Conservation (phyloP, 2,797 vertebrate genomes). For the Emys orbicularis region DNA sequence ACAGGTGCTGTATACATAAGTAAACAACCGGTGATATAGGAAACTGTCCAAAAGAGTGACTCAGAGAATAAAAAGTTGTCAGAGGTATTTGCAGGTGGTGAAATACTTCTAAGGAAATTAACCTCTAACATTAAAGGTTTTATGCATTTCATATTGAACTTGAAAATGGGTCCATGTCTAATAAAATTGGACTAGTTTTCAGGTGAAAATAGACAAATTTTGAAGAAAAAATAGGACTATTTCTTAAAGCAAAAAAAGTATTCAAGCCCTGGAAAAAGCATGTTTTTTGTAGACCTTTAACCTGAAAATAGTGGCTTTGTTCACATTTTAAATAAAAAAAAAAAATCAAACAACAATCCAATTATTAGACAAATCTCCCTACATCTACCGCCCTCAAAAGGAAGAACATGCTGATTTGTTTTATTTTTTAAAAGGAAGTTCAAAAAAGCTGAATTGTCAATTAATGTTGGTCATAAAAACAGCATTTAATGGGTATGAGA, state of each 20-base stretch:
- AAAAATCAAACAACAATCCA: background rate
- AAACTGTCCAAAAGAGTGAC: background rate
- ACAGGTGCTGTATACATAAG: background rate
- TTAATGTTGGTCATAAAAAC: background rate
- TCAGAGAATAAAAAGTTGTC: conserved; percentile 17
- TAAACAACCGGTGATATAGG: background rate
- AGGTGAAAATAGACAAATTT: conserved; percentile 6
- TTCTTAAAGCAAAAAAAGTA: conserved; percentile 12
- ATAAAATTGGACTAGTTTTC: conserved; percentile 53
- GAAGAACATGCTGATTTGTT: background rate
- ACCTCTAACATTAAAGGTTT: conserved; percentile 26
- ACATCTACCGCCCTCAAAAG: background rate
- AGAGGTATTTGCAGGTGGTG: conserved; percentile 14
- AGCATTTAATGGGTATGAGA: background rate
- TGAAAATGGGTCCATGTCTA: background rate
- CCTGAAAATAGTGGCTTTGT: background rate
- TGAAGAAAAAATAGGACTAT: conserved; percentile 9
- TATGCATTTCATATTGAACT: conserved; percentile 13
- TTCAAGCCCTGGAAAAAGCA: background rate
- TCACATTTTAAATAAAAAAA: background rate
- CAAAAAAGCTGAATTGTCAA: background rate
- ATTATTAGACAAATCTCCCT: background rate
- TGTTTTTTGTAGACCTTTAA: background rate
- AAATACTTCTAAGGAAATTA: background rate
- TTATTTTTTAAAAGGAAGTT: background rate